Evolutionary conservation across 2,797 vertebrate genomes (phyloP), one percentile per base, ranked within the genome.

Genomic region (Gastrophryne carolinensis): DNA sequence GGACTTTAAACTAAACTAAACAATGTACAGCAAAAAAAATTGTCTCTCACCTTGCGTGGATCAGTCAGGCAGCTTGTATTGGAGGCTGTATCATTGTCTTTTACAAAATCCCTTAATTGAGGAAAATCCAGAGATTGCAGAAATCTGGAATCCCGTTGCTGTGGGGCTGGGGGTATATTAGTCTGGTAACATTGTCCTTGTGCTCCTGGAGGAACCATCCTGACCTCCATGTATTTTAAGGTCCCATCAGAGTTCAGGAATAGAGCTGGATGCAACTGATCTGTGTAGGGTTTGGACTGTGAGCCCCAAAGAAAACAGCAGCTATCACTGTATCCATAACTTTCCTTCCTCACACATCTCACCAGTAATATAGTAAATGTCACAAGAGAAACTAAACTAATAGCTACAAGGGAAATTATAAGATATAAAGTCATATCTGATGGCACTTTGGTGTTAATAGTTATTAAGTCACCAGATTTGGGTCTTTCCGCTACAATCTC

Each of bases 151-250:
- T 64, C 47, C 1, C 26, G 0, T 90, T 89, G 88, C 69, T 94
- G 95, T n/a, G 95, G 97, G 75, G 94, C 81, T 7, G 94, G 94
- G 37, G 96, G 94, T 83, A 95, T 95, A 84, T 93, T 95, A 34
- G 95, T 95, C 83, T 95, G 88, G 81, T 98, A 97, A 81, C 92
- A 93, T 60, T 93, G 94, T 56, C 90, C 94, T 77, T 93, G 92
- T 0, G 93, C 84, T 23, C 95, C 90, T 81, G 89, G 86, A 70
- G 86, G 66, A 9, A 89, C 92, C 44, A 92, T 92, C n/a, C n/a
- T n/a, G n/a, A n/a, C n/a, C n/a, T n/a, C n/a, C 91, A 93, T 90
- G 44, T 93, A 74, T 50, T 74, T 74, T 58, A 74, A 92, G 13
- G 93, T 92, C 75, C 91, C 92, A 58, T 94, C 92, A 1, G 90